Evolutionary conservation across 2,888 invertebrate species (phyloP).

Genomic region (Sabellastarte sp.): DNA sequence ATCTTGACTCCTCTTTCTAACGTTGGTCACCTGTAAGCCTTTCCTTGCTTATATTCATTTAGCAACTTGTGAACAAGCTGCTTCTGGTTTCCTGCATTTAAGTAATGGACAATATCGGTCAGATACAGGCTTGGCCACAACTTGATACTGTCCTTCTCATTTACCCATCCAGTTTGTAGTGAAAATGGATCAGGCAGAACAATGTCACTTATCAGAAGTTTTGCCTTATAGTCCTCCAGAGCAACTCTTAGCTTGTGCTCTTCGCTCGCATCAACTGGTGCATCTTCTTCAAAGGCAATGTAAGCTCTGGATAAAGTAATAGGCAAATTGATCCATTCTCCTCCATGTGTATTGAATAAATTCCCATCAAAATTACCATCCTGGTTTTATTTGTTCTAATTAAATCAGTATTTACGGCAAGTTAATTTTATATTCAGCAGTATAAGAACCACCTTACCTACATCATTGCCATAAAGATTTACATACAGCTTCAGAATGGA

Average conservation of each 20-base stretch:
- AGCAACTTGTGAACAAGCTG: background rate
- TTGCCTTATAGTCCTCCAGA: background rate
- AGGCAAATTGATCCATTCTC: no score
- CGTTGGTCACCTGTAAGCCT: constrained; percentile 4
- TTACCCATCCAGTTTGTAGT: constrained; percentile 2
- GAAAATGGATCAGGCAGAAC: constrained; percentile 5
- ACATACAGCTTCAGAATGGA: no score
- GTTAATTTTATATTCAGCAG: no score
- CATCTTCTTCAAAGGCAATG: background rate
- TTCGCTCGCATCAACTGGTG: background rate
- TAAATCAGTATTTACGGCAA: no score
- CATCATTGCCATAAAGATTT: no score
- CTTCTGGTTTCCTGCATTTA: background rate
- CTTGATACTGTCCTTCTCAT: background rate
- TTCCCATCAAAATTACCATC: no score
- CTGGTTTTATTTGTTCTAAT: no score
- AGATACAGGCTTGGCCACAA: constrained; percentile 1
- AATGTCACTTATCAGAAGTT: background rate
- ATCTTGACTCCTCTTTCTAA: no score
- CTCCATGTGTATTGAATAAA: no score
- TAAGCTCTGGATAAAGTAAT: no score
- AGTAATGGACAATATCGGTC: background rate
- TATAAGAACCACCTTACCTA: no score
- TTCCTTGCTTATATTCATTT: constrained; percentile 9
- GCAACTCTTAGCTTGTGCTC: background rate